Evolutionary conservation across 2,113 vertebrate species (phyloP), one percentile per base, ranked within the genome.

Genomic region (Alectura lathami): DNA sequence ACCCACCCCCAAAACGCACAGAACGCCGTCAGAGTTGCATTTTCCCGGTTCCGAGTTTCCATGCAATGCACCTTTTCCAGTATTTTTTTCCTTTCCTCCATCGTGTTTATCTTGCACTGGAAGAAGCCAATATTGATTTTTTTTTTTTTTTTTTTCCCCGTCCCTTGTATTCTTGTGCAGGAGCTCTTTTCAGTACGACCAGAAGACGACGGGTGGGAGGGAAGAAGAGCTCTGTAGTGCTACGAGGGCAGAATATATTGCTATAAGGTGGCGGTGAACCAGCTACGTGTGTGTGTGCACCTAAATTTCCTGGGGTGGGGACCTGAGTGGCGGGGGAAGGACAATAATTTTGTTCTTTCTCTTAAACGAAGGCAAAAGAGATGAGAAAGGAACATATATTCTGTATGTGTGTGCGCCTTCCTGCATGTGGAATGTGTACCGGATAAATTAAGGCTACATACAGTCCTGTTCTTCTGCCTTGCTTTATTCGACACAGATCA

Each of bases 401-500:
- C 29, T 29, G 2, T 53, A 13, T 1, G 17, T 62, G 27, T 18
- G 9, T 2, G 66, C 32, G 4, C 30, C 83, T 51, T 29, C 72
- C 70, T 83, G 85, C 38, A 1, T 64, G 30, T 79, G 83, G 68
- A 42, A 60, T 70, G 34, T 32, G 75, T 16, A 54, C 40, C 10
- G 76, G 56, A 12, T 23, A 32, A 66, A 79, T 70, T n/a, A 53
- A 75, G 50, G 43, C 72, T 67, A 1, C 50, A 7, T 12, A 14
- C 4, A 62, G 67, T 16, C 54, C n/a, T 24, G 50, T 74, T 80
- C 82, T 86, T 54, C 68, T 47, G 51, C 38, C 67, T 57, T 47
- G 68, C 72, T 79, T 79, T 89, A 80, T 83, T 63, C 77, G 89
- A 83, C 89, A 91, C 81, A 89, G 82, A 29, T 75, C 91, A 87